Conservation (phyloP, 2,113 vertebrate genomes). For the Thymallus thymallus region DNA sequence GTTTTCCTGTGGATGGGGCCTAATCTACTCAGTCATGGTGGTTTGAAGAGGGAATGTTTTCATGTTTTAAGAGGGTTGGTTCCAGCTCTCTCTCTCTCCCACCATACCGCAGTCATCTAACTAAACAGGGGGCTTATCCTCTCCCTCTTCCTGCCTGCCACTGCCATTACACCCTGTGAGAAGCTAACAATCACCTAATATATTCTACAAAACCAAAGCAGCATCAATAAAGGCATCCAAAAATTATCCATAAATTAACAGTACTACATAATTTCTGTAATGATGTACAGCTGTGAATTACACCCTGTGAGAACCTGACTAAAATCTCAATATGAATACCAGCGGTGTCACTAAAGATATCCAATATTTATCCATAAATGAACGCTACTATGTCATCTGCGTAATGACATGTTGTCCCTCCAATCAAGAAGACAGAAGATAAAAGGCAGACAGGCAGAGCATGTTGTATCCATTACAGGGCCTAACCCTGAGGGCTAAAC, state of each 20-base stretch:
- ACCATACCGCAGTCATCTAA: conserved; percentile 53
- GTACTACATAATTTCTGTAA: conserved; percentile 33
- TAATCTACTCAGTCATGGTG: conserved; percentile 79
- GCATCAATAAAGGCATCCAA: conserved; percentile 41
- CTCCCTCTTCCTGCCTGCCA: conserved; percentile 31
- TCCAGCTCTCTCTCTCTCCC: conserved; percentile 59
- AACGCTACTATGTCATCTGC: conserved; percentile 39
- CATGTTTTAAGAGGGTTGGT: conserved; percentile 72
- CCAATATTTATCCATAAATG: conserved; percentile 46
- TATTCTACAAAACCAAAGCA: conserved; percentile 12
- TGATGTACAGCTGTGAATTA: conserved; percentile 35
- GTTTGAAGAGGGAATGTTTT: conserved; percentile 73
- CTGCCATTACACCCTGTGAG: conserved; percentile 41
- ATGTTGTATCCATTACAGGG: conserved; percentile 68
- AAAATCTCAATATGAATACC: conserved; percentile 10
- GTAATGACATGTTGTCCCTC: conserved; percentile 42
- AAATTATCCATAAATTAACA: conserved; percentile 45
- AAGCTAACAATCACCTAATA: conserved; percentile 12
- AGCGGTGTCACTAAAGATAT: conserved; percentile 39
- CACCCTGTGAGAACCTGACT: conserved; percentile 30
- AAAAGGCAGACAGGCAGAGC: conserved; percentile 54
- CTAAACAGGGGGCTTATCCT: conserved; percentile 46
- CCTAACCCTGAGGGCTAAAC: conserved; percentile 54
- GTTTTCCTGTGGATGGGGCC: conserved; percentile 67
- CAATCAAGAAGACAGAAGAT: conserved; percentile 37